Percentiles rank a stretch among this genome's conserved stretches.
Conservation (phyloP, 30 jellyfish, hydroid and myxozoan species). For the Haliclystus octoradiatus region DNA sequence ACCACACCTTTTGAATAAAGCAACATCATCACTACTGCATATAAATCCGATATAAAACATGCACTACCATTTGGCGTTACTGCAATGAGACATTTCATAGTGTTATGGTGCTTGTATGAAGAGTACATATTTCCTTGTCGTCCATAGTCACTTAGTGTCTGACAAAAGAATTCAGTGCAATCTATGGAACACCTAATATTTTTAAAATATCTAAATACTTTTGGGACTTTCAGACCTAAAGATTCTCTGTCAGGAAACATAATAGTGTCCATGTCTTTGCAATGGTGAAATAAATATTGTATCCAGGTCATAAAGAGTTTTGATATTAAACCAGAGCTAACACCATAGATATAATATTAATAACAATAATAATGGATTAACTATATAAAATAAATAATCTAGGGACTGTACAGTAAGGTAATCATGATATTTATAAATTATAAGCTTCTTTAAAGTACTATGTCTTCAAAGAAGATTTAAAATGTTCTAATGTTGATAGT, state of each 20-base stretch:
- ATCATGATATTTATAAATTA: constrained; percentile 28
- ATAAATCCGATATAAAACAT: constrained; percentile 38
- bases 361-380: constrained; percentile 31
- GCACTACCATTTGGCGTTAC: constrained; percentile 72
- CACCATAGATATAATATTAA: constrained; percentile 46
- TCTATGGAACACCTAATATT: constrained; percentile 37
- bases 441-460: constrained; percentile 59
- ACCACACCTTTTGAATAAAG: constrained; percentile 33
- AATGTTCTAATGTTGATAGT: too few relatives aligned
- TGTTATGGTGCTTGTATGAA: constrained; percentile 40
- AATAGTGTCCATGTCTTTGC: constrained; percentile 24
- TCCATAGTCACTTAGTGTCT: constrained; percentile 38
- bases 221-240: constrained; percentile 18
- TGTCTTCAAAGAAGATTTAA: too few relatives aligned
- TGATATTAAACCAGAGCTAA: constrained; percentile 37
- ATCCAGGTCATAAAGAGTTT: constrained; percentile 56
- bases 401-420: too few relatives aligned
- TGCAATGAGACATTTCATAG: constrained; percentile 49
- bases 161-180: constrained; percentile 46
- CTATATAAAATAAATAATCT: constrained; percentile 32
- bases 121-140: constrained; percentile 62
- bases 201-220: constrained; percentile 27
- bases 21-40: constrained; percentile 55
- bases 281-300: constrained; percentile 30
- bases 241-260: constrained; percentile 51